Evolutionary conservation across 2,888 invertebrate genomes (phyloP), one percentile per base, ranked within the genome.

Genomic region (Mythimna vitellina): DNA sequence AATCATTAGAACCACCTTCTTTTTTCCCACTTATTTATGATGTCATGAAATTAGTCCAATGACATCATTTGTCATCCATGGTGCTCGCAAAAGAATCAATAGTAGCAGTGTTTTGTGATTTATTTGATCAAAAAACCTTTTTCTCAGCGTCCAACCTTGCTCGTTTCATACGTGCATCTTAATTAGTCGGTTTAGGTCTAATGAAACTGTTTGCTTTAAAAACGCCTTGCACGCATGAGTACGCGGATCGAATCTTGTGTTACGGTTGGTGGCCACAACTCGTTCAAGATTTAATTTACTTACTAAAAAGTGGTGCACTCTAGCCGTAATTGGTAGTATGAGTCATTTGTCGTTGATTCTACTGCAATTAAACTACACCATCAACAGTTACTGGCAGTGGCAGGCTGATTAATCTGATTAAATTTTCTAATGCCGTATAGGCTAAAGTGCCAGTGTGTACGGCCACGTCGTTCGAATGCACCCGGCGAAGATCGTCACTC

Each of bases 201-300:
- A 79, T 77, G 60, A 75, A 78, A 83, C 78, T 79, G 71, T 81
- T 78, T 82, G 78, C 80, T 83, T 84, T 80, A 61, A 78, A 87
- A 86, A 82, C 81, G 75, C 70, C 63, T 78, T 70, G 77, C 80
- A 83, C 86, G 88, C 88, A 83, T 85, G 85, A 88, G 81, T 82
- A 86, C 83, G 87, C 85, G 81, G 80, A 81, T 85, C 87, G 77
- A 89, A 87, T 85, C 85, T 75, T 65, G 38, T 66, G 89, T 84
- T 78, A 88, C 89, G 89, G 83, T 81, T 73, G 64, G 67, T 80
- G 84, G 71, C 76, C 85, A 82, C 83, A 88, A 85, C 84, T 81
- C 74, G 72, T 78, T 77, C 77, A 80, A 73, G 63, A 65, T 75
- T 79, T 76, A 79, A 84, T 77, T 76, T 42, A 69, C 65, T 79